A percentile compares a stretch with the other conserved stretches of the same genome.
These are phyloP conservation scores for Archivesica marissinica DNA, from an alignment of 1,140 invertebrate species.

Conservation along the genomic window DNA sequence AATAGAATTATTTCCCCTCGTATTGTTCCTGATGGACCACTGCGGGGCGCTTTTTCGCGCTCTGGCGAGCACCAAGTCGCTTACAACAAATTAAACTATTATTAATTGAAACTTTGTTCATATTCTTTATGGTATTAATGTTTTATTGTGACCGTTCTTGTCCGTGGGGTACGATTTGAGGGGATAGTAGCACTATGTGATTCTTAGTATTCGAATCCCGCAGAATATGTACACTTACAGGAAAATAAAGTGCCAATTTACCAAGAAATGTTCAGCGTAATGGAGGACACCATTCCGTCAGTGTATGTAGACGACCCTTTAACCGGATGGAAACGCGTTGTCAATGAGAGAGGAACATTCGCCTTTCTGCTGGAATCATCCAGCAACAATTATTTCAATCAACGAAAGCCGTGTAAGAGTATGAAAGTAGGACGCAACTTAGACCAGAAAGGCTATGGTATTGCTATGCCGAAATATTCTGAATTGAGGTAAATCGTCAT, in stretches of 20 bases:
- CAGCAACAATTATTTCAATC: slow-evolving; percentile 82
- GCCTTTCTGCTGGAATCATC: slow-evolving; percentile 83
- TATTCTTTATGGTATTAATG: too few species aligned
- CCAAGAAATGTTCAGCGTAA: slow-evolving; percentile 84
- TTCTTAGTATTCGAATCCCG: too few species aligned
- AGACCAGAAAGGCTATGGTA: slow-evolving; percentile 96
- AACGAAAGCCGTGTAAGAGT: slow-evolving; percentile 91
- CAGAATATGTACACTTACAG: too few species aligned
- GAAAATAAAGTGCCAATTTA: slow-evolving; percentile 90
- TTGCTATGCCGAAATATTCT: slow-evolving; percentile 95
- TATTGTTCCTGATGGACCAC: too few species aligned
- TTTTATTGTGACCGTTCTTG: too few species aligned
- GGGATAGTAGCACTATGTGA: too few species aligned
- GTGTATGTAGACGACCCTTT: slow-evolving; percentile 74
- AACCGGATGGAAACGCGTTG: slow-evolving; percentile 78
- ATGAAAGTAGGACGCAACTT: slow-evolving; percentile 92
- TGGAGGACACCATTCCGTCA: slow-evolving; percentile 87
- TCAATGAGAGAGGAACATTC: slow-evolving; percentile 86
- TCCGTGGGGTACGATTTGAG: too few species aligned
- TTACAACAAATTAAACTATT: too few species aligned
- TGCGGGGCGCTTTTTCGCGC: too few species aligned
- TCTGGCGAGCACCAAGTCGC: too few species aligned
- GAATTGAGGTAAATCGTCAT: slow-evolving; percentile 86
- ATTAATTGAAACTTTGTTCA: too few species aligned
- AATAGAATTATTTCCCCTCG: too few species aligned